Evolutionary conservation across 2,113 vertebrate species (phyloP).

Genomic region (Sinocyclocheilus anshuiensis): DNA sequence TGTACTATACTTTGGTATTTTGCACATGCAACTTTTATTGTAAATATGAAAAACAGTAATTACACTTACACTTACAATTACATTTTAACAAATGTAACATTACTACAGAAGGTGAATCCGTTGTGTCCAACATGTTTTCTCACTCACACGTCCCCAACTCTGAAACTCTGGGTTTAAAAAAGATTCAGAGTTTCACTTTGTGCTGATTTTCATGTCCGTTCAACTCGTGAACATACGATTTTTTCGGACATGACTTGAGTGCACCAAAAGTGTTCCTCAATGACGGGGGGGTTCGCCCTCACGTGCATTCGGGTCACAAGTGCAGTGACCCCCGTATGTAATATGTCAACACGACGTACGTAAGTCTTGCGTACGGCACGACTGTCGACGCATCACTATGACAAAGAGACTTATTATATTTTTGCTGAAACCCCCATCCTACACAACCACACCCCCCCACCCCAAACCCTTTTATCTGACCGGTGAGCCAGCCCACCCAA

Average conservation of each 20-base stretch:
- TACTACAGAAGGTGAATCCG: not conserved
- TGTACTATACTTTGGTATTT: not conserved
- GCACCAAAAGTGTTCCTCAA: not conserved
- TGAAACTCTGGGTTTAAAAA: not conserved
- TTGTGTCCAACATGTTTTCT: not conserved
- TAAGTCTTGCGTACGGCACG: conserved; percentile 22
- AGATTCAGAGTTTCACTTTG: not conserved
- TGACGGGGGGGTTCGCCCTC: conserved; percentile 33
- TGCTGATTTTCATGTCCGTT: not conserved
- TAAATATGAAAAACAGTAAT: not conserved
- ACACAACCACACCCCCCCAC: not conserved
- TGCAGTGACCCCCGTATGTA: conserved; percentile 59
- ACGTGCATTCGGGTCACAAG: conserved; percentile 49
- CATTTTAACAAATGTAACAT: not conserved
- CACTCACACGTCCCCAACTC: not conserved
- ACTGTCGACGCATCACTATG: conserved; percentile 31
- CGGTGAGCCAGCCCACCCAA: conserved; percentile 14
- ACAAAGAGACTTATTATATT: conserved; percentile 27
- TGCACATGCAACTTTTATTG: not conserved
- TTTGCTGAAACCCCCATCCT: not conserved
- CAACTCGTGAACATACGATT: not conserved
- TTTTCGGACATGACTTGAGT: not conserved
- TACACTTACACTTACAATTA: not conserved
- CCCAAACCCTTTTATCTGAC: conserved; percentile 45
- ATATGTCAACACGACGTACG: conserved; percentile 54